A percentile compares a stretch with the other conserved stretches of the same genome.
Conservation (phyloP, 2,888 invertebrate species). For the Limnephilus auricula region DNA sequence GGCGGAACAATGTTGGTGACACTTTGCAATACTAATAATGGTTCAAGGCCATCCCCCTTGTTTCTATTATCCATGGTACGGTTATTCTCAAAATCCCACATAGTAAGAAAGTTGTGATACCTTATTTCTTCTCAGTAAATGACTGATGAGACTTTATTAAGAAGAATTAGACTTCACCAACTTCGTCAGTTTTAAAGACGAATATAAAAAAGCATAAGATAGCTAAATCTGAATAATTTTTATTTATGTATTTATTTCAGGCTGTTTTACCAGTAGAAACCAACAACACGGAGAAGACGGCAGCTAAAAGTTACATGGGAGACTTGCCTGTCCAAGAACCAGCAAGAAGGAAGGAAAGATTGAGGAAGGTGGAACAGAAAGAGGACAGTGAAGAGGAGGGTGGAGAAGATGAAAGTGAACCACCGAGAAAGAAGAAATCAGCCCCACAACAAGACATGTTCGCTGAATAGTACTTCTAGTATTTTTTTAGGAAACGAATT, state of each 20-base stretch:
- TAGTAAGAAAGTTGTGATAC: too few species aligned
- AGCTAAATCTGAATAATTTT: neutral
- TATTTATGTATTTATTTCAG: constrained; percentile 21
- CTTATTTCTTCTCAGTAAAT: too few species aligned
- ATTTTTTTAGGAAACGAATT: neutral
- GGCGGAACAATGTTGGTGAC: too few species aligned
- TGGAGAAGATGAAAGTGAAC: constrained; percentile 75
- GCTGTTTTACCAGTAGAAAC: constrained; percentile 43
- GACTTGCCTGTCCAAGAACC: constrained; percentile 13
- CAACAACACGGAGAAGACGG: constrained; percentile 49
- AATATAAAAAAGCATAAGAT: neutral
- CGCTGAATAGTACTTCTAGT: constrained; percentile 72
- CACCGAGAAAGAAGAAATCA: constrained; percentile 48
- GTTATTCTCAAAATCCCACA: too few species aligned
- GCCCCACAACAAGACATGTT: constrained; percentile 74
- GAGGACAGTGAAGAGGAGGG: constrained; percentile 69
- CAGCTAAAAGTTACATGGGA: constrained; percentile 6
- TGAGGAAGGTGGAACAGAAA: constrained; percentile 12
- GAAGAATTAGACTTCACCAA: too few species aligned
- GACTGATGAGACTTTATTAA: too few species aligned
- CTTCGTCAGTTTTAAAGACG: too few species aligned
- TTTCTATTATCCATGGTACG: too few species aligned
- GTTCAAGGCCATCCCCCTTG: too few species aligned
- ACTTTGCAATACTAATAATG: too few species aligned
- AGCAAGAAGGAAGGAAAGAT: neutral